A percentile compares a stretch with the other conserved stretches of the same genome.
phyloP scores from a whole-genome alignment of 2,888 invertebrate species.

The Leptopterna dolabrata region DNA sequence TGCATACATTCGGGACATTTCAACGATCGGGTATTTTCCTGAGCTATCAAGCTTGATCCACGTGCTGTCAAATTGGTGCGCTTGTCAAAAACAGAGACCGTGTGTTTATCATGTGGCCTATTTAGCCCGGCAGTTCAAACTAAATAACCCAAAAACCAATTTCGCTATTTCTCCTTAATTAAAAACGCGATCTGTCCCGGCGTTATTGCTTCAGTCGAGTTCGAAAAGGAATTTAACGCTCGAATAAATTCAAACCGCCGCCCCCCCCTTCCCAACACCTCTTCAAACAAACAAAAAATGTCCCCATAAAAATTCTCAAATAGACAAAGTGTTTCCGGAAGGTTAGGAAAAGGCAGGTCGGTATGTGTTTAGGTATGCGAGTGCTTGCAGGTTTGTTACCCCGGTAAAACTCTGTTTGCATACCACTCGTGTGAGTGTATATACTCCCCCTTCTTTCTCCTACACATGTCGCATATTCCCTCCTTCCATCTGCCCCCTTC shows the following conservation, averaged over 20 bases:
- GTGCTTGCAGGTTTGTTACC: constrained; percentile 51
- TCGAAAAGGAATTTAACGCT: not conserved
- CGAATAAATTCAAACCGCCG: not conserved
- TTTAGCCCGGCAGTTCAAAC: no score
- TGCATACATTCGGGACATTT: no score
- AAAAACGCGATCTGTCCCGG: not conserved
- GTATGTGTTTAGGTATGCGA: constrained; percentile 54
- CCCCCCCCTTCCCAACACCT: not conserved
- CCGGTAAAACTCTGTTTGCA: constrained; percentile 53
- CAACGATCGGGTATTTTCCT: no score
- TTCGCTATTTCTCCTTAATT: not conserved
- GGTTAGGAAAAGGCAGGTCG: not conserved
- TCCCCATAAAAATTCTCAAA: constrained; percentile 10
- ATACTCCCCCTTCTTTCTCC: constrained; percentile 37
- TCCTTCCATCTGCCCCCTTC: constrained; percentile 15
- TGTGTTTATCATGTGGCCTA: no score
- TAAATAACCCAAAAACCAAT: no score
- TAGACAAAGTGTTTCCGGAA: constrained; percentile 17
- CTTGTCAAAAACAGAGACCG: no score
- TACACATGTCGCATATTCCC: constrained; percentile 49
- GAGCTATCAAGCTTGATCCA: no score
- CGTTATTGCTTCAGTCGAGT: not conserved
- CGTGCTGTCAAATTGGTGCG: no score
- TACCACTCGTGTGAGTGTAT: constrained; percentile 37
- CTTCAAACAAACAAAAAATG: not conserved